Conservation (phyloP, 2,113 vertebrate species). For the Nematolebias whitei region DNA sequence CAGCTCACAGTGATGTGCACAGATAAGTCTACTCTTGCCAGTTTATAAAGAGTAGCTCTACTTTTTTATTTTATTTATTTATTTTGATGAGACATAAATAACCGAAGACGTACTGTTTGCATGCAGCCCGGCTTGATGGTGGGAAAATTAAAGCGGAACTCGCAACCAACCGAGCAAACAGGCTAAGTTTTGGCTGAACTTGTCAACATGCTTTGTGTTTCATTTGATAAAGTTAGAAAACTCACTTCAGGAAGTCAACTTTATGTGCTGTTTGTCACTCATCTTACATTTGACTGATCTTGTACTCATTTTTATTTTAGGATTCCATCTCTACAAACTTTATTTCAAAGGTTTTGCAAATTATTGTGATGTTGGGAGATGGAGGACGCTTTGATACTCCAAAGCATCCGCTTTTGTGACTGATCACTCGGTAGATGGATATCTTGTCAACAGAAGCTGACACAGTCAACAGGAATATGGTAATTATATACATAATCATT, state of each 20-base stretch:
- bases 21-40: slow-evolving; percentile 41
- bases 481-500: slow-evolving; percentile 49
- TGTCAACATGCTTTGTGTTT: slow-evolving; percentile 50
- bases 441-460: slow-evolving; percentile 34
- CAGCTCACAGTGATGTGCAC: slow-evolving; percentile 17
- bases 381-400: slow-evolving; percentile 27
- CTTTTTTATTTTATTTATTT: too few relatives aligned
- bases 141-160: slow-evolving; percentile 53
- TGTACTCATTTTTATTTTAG: slow-evolving; percentile 41
- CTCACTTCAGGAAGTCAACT: slow-evolving; percentile 36
- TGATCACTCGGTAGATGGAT: slow-evolving; percentile 28
- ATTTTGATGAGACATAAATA: slow-evolving; percentile 62
- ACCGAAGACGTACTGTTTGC: slow-evolving; percentile 37
- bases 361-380: slow-evolving; percentile 23
- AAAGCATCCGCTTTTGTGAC: slow-evolving; percentile 34
- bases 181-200: slow-evolving; percentile 13
- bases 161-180: slow-evolving; percentile 33
- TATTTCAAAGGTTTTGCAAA: slow-evolving; percentile 10
- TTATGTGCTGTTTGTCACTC: slow-evolving; percentile 40
- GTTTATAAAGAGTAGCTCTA: slow-evolving; percentile 36
- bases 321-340: slow-evolving; percentile 14
- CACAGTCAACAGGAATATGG: slow-evolving; percentile 18
- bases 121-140: slow-evolving; percentile 51
- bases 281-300: slow-evolving; percentile 30
- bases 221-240: slow-evolving; percentile 51